Conservation (phyloP, 2,888 invertebrate genomes). For the Pristionchus japonicus region DNA sequence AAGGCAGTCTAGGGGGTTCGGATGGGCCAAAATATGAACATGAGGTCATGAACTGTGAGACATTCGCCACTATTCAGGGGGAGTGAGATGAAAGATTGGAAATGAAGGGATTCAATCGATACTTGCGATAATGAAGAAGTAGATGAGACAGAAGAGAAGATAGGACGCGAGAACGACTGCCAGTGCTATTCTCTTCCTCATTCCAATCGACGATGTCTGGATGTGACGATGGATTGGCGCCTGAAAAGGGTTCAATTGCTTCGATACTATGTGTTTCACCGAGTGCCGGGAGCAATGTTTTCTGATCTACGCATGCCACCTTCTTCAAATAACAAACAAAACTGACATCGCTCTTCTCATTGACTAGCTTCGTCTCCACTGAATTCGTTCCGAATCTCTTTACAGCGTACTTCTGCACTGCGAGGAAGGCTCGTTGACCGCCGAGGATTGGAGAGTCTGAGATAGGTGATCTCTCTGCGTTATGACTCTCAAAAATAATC, state of each 20-base stretch:
- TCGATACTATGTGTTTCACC: background rate
- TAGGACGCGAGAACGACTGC: constrained; percentile 60
- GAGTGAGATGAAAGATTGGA: background rate
- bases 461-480: constrained; percentile 11
- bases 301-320: too few species aligned
- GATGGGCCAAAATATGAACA: background rate
- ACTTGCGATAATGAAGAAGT: constrained; percentile 62
- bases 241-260: constrained; percentile 22
- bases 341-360: constrained; percentile 13
- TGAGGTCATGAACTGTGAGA: constrained; percentile 3
- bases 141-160: constrained; percentile 61
- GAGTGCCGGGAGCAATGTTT: too few species aligned
- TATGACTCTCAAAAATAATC: too few species aligned
- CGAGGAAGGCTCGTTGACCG: constrained; percentile 45
- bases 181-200: constrained; percentile 66
- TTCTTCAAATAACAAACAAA: too few species aligned
- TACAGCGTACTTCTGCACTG: constrained; percentile 48
- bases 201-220: constrained; percentile 65
- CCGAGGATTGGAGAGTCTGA: constrained; percentile 48
- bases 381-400: constrained; percentile 42
- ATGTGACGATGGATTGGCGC: constrained; percentile 64
- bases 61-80: constrained; percentile 3
- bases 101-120: constrained; percentile 51
- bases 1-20: background rate
- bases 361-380: constrained; percentile 46